Evolutionary conservation across 1,140 invertebrate species (phyloP), one percentile per base, ranked within the genome.

Genomic region (Phymorhynchus buccinoides): DNA sequence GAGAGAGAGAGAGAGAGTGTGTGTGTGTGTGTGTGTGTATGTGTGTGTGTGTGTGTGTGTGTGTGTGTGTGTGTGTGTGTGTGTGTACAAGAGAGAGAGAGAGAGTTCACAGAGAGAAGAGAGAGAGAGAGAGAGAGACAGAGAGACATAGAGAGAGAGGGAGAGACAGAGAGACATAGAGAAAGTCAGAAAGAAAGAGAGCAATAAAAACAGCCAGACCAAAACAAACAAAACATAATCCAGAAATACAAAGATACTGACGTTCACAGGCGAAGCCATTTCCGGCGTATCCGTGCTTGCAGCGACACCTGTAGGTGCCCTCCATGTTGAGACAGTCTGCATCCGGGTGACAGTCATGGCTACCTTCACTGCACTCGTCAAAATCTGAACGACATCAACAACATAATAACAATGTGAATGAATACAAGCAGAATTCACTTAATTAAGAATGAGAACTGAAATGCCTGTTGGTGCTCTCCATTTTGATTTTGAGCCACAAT

Each of bases 271-370:
- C 85, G 68, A 82, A 86, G 83, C 97, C 97, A 92, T 98, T 96
- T 56, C 97, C 97, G 32, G 93, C 93, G 93, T 97, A 98, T 12
- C 97, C 97, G 6, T 95, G 94, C 41, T 95, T 94, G 93, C 97
- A 98, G 27, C 95, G 93, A 92, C 97, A 98, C 73, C 95, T 95
- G 93, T 97, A 98, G 87, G 96, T 96, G 71, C 97, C 97, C 83
- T 95, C 95, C 39, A 96, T 97, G 94, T 98, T 98, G 84, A 95
- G 94, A 93, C 97, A 98, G 41, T 95, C 94, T 1, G 97, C 96
- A 90, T 96, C 94, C 84, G 94, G 90, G 92, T 97, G 95, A 92
- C 97, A 98, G 22, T 75, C 77, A 85, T 90, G 87, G 27, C 52
- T 79, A 32, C 87, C 90, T 77, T 84, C 80, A 3, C 80, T 41